Percentiles rank a stretch among this genome's conserved stretches.
These are phyloP conservation scores for Pandemis heparana DNA, from an alignment of 2,888 invertebrate species.

Conservation along the genomic window DNA sequence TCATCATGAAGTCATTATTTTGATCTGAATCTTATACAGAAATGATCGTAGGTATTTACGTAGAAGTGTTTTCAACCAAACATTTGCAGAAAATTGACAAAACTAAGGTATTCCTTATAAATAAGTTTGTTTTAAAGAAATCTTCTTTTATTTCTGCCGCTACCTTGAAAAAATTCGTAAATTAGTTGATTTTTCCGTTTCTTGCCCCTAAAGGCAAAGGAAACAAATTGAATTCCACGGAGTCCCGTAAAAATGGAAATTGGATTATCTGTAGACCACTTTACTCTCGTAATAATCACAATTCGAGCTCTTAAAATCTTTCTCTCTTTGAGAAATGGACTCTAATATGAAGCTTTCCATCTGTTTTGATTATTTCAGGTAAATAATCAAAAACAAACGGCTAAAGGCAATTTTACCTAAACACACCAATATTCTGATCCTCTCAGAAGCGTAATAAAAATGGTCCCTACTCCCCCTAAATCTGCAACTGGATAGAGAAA, in stretches of 20 bases:
- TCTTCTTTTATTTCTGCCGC: constrained; percentile 20
- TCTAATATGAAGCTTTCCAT: neutral
- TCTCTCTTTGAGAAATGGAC: constrained; percentile 18
- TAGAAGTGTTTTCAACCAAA: neutral
- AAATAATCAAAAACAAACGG: neutral
- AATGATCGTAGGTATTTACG: no score
- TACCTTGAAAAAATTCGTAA: constrained; percentile 23
- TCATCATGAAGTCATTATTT: no score
- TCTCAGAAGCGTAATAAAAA: no score
- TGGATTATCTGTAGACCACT: constrained; percentile 37
- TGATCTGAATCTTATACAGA: no score
- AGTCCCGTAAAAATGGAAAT: constrained; percentile 40
- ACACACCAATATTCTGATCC: no score
- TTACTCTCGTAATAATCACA: constrained; percentile 35
- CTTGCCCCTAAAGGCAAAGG: constrained; percentile 37
- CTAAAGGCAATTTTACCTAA: no score
- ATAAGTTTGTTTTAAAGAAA: constrained; percentile 28
- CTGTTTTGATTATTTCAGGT: neutral
- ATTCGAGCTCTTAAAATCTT: constrained; percentile 20
- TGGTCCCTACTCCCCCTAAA: no score
- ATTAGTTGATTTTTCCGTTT: constrained; percentile 40
- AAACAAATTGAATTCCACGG: constrained; percentile 42
- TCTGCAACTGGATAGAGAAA: no score
- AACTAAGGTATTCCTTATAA: constrained; percentile 9
- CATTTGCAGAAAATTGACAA: neutral